These are phyloP conservation scores for Blennius ocellaris DNA, from an alignment of 2,113 vertebrate species.

Conservation along the genomic window DNA sequence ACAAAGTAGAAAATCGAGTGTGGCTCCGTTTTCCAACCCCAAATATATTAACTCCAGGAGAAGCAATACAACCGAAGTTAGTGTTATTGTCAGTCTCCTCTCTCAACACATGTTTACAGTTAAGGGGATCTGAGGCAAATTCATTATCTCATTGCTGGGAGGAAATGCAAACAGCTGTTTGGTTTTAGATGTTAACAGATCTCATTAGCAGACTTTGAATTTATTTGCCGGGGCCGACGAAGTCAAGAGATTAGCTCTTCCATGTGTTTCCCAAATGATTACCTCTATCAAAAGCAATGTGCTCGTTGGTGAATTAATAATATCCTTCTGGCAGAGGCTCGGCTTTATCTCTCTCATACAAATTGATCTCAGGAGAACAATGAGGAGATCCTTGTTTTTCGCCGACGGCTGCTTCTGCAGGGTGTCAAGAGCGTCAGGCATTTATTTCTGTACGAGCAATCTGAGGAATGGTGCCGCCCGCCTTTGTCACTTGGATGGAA, in stretches of 20 bases:
- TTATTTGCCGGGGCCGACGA: constrained; percentile 39
- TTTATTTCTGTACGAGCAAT: constrained; percentile 28
- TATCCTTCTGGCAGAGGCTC: constrained; percentile 46
- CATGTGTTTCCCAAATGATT: constrained; percentile 70
- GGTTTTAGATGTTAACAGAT: constrained; percentile 69
- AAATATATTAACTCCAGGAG: constrained; percentile 25
- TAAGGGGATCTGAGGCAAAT: constrained; percentile 62
- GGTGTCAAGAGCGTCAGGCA: constrained; percentile 28
- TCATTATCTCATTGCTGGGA: constrained; percentile 75
- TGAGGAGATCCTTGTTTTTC: constrained; percentile 30
- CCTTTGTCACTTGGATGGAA: constrained; percentile 26
- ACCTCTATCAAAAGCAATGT: constrained; percentile 53
- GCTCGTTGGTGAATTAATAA: constrained; percentile 58
- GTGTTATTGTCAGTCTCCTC: constrained; percentile 45
- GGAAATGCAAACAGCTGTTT: constrained; percentile 77
- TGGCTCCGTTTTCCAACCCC: constrained; percentile 13
- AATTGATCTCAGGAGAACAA: constrained; percentile 45
- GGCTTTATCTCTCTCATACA: constrained; percentile 32
- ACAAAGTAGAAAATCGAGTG: constrained; percentile 34
- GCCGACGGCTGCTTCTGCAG: constrained; percentile 26
- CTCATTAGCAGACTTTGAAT: constrained; percentile 70
- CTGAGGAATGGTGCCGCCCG: constrained; percentile 10
- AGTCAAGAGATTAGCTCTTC: constrained; percentile 58
- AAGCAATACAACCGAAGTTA: constrained; percentile 30
- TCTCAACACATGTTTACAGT: constrained; percentile 72